Conservation (phyloP, 1,140 invertebrate genomes). For the Drosophila sturtevanti region DNA sequence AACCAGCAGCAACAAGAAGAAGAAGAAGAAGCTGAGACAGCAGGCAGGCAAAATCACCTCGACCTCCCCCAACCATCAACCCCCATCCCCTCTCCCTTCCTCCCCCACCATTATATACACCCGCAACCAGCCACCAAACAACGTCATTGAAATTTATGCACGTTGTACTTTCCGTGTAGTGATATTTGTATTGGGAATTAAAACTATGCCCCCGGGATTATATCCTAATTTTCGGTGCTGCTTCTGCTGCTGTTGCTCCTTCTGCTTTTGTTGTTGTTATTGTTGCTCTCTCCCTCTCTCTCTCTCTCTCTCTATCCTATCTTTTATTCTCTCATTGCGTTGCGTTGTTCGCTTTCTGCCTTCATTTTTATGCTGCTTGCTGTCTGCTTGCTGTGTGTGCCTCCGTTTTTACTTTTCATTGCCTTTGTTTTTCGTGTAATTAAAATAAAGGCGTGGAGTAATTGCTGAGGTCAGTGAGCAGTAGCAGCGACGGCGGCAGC, state of each 20-base stretch:
- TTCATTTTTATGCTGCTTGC: constrained; percentile 1
- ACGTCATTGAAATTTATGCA: constrained; percentile 81
- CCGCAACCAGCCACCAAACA: constrained; percentile 46
- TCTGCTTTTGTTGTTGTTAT: constrained; percentile 36
- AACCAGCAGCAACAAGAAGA: constrained; percentile 36
- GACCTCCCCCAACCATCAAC: too few species aligned
- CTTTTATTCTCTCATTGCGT: background rate
- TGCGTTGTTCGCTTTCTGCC: constrained; percentile 25
- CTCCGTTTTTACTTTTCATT: constrained; percentile 75
- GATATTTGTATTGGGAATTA: constrained; percentile 82
- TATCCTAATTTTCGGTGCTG: constrained; percentile 73
- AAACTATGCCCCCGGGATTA: constrained; percentile 79
- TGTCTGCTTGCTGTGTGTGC: constrained; percentile 29
- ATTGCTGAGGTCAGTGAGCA: constrained; percentile 77
- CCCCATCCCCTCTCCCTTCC: background rate
- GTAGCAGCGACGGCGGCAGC: constrained; percentile 31
- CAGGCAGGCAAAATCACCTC: constrained; percentile 12
- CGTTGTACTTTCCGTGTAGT: constrained; percentile 78
- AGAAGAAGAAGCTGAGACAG: constrained; percentile 45
- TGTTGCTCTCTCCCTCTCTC: background rate
- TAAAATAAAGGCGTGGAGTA: constrained; percentile 81
- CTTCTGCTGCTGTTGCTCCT: constrained; percentile 45
- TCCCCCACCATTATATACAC: constrained; percentile 14
- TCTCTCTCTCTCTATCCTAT: background rate
- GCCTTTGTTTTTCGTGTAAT: constrained; percentile 77